phyloP scores from a whole-genome alignment of 2,113 vertebrate species.

The Hassar affinis region DNA sequence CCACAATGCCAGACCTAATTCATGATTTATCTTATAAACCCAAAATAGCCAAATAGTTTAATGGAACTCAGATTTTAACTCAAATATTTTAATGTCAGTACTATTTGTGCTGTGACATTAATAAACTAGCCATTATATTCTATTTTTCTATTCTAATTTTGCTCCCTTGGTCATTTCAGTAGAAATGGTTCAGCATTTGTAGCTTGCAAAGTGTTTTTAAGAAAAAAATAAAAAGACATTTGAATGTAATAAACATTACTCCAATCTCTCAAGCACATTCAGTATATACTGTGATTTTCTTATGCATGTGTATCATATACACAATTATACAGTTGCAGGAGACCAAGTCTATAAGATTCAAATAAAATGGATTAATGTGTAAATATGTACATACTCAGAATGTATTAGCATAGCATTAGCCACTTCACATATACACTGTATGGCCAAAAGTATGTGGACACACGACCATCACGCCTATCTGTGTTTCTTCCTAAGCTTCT shows the following conservation, averaged over 20 bases:
- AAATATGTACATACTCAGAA: neutral
- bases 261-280: constrained; percentile 49
- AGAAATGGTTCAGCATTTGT: constrained; percentile 42
- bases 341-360: constrained; percentile 4
- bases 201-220: constrained; percentile 59
- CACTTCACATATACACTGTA: neutral
- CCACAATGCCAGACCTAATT: neutral
- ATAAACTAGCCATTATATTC: constrained; percentile 44
- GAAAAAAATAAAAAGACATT: neutral
- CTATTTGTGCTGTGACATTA: constrained; percentile 27
- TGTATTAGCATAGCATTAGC: neutral
- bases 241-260: constrained; percentile 47
- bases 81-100: constrained; percentile 44
- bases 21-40: neutral
- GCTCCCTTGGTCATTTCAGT: constrained; percentile 38
- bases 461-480: neutral
- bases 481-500: neutral
- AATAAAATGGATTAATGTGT: neutral
- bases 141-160: constrained; percentile 22
- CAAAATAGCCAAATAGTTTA: constrained; percentile 32
- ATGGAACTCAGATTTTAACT: constrained; percentile 30
- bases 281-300: neutral
- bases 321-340: constrained; percentile 13
- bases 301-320: neutral
- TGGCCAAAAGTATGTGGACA: neutral